Base-by-base conservation (phyloP, 1,140 invertebrate species). In the Phymorhynchus buccinoides region DNA sequence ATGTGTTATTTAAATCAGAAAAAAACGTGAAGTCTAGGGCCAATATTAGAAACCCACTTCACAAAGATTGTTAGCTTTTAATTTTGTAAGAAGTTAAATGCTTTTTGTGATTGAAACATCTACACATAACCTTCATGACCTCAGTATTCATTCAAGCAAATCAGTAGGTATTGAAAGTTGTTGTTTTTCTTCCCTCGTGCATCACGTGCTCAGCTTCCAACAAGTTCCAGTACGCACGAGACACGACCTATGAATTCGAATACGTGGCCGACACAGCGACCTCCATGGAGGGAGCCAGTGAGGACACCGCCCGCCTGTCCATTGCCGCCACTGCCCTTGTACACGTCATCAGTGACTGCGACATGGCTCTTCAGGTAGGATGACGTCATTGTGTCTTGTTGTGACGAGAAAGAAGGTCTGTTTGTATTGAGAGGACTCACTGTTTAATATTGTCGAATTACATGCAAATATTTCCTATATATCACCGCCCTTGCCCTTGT, bases 171-270 rank as follows among this genome's bases (percentile, higher is more conserved):
- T 12, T 35, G n/a, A 52, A 52, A 9, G 48, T 52, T 18, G 48
- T 52, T 18, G 2, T 52, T 52, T 9, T 52, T 9, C 22, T 9
- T 52, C 22, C 12, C 12, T 52, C 12, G 35, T 41, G 6, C 7
- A 12, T 32, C 22, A 7, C 44, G 79, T 44, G 16, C 14, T 2
- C 89, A 90, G 91, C 90, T 18, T 88, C 88, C 12, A 88, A 75
- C 27, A 93, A 94, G 84, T 94, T 95, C 88, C 93, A 94, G 39
- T 95, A 95, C 88, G 90, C 91, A 85, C 93, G 94, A 84, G 95
- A 95, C 81, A 94, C 94, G 62, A 95, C 94, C 0, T 96, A 96
- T 88, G 93, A 94, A 30, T 96, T 96, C 88, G 93, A 94, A 56
- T 94, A 95, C 86, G 94, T 95, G 86, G 95, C 95, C 42, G 93